Evolutionary conservation across 2,113 vertebrate genomes (phyloP), one percentile per base, ranked within the genome.

Genomic region (Haplochromis burtoni): DNA sequence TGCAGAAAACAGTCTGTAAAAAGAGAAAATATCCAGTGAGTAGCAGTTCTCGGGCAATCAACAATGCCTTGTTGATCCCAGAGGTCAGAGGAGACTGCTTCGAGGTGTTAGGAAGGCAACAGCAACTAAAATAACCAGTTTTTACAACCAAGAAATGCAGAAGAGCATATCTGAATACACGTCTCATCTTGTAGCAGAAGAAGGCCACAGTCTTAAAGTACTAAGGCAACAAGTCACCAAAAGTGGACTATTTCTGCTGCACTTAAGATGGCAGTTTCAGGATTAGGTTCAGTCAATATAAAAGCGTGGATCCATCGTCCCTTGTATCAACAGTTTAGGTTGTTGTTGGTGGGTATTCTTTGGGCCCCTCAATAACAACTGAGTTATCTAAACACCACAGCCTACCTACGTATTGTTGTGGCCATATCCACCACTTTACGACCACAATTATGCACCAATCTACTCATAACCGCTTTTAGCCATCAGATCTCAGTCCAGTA

Each of bases 121-220:
- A 73, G 68, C 40, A 45, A 73, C 68, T 73, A 16, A 73, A 45
- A 73, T 3, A 45, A 45, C 3, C 21, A 26, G 1, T 73, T 73
- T 26, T 26, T 73, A 73, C 38, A 73, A 73, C 21, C 40, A 73
- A 45, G 21, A 45, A 26, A 45, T 73, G 68, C 66, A 73, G 66
- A 45, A 45, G 38, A 45, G 38, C 38, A 45, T 45, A 42, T 45
- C 68, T 73, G 38, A 73, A 73, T 16, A 33, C 1, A 73, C 68
- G 66, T 24, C 1, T 40, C 12, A 71, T 71, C 63, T 0, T 71
- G 35, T 14, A 42, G n/a, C 35, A 42, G 11, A 71, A 68, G n/a
- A 68, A 71, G 12, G 12, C 5, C 12, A 0, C n/a, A 42, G 35
- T 10, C n/a, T 21, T 21, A 40, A 9, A 71, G n/a, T 0, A 71